Percentiles rank a stretch among this genome's conserved stretches.
These are phyloP conservation scores for Xenopus petersii DNA, from an alignment of 2,797 vertebrate genomes.

Conservation along the genomic window DNA sequence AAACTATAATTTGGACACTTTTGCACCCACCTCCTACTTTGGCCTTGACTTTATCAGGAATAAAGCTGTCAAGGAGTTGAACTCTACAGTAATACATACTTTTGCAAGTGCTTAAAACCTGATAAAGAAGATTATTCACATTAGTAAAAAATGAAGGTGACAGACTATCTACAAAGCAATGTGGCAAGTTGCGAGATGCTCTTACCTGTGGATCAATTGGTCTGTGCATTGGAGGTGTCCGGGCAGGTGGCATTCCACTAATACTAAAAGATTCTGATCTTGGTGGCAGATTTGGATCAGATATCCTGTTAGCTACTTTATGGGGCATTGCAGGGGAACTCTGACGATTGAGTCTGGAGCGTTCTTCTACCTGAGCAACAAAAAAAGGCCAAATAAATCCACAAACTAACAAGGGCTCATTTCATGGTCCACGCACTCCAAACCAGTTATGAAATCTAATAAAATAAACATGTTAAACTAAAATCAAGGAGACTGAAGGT, in stretches of 20 bases:
- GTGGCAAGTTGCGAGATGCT: too few species aligned
- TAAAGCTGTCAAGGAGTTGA: too few species aligned
- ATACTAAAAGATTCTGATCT: conserved; percentile 97
- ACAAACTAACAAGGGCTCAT: background rate
- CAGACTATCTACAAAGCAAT: too few species aligned
- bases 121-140: too few species aligned
- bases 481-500: too few species aligned
- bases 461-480: background rate
- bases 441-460: conserved; percentile 1
- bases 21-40: too few species aligned
- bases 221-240: conserved; percentile 92
- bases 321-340: conserved; percentile 91
- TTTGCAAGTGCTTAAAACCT: too few species aligned
- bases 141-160: too few species aligned
- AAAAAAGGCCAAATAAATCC: conserved; percentile 9
- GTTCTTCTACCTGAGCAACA: conserved; percentile 77
- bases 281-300: conserved; percentile 90
- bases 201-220: conserved; percentile 89
- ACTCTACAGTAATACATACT: too few species aligned
- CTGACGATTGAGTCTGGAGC: conserved; percentile 82
- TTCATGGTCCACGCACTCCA: conserved; percentile 6
- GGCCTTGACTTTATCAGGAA: too few species aligned
- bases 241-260: conserved; percentile 85
- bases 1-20: too few species aligned
- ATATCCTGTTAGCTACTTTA: conserved; percentile 95